A percentile compares a stretch with the other conserved stretches of the same genome.
phyloP scores from a whole-genome alignment of 2,888 invertebrate species.

The Habroteleia sp. region DNA sequence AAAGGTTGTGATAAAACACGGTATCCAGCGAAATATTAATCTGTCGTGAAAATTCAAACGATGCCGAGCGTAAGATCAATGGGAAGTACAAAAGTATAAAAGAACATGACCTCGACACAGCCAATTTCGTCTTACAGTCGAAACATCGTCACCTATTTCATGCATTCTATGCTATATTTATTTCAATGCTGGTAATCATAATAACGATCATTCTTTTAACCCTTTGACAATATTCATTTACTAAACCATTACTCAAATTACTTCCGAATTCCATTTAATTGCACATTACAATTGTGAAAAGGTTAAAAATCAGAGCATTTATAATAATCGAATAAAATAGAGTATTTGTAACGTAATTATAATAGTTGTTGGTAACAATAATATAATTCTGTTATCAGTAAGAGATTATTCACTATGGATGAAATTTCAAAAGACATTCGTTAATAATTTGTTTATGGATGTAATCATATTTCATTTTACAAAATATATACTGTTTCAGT shows the following conservation, averaged over 20 bases:
- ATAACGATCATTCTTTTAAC: constrained; percentile 26
- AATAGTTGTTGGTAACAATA: constrained; percentile 4
- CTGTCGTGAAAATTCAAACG: constrained; percentile 13
- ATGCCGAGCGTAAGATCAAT: constrained; percentile 34
- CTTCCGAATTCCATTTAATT: too few species aligned
- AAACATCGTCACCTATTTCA: constrained; percentile 42
- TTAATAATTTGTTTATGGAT: constrained; percentile 14
- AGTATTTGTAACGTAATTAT: constrained; percentile 3
- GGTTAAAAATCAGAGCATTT: constrained; percentile 26
- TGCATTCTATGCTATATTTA: constrained; percentile 51
- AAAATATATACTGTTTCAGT: neutral
- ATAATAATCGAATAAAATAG: constrained; percentile 12
- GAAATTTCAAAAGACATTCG: constrained; percentile 39
- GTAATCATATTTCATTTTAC: neutral
- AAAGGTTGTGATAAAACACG: constrained; percentile 13
- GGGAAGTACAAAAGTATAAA: constrained; percentile 36
- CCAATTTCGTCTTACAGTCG: constrained; percentile 31
- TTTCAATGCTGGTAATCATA: constrained; percentile 33
- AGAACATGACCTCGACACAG: constrained; percentile 38
- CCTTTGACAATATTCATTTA: constrained; percentile 23
- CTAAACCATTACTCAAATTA: neutral
- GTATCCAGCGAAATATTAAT: constrained; percentile 25
- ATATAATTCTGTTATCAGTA: constrained; percentile 64
- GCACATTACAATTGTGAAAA: constrained; percentile 28
- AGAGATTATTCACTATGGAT: constrained; percentile 76